A percentile compares a stretch with the other conserved stretches of the same genome.
phyloP scores from a whole-genome alignment of 1,140 invertebrate genomes.

The Calephelis nemesis region DNA sequence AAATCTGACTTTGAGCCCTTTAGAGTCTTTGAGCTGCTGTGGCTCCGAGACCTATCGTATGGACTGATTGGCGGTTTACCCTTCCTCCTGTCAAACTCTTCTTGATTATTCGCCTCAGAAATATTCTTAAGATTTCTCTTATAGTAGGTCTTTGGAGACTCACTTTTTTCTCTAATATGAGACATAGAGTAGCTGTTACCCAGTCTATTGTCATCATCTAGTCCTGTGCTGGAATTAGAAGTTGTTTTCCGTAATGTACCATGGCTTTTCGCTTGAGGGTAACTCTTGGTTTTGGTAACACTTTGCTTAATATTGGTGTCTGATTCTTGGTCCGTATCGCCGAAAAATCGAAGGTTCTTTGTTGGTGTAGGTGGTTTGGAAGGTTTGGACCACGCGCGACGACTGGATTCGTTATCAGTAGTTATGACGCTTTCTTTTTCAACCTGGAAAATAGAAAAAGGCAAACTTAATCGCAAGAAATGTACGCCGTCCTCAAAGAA shows the following conservation, averaged over 20 bases:
- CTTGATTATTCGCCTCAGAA: conserved; percentile 68
- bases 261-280: conserved; percentile 43
- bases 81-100: conserved; percentile 73
- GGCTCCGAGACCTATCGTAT: conserved; percentile 69
- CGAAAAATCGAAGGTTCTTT: conserved; percentile 89
- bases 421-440: conserved; percentile 69
- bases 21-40: conserved; percentile 72
- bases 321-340: conserved; percentile 88
- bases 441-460: conserved; percentile 39
- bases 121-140: conserved; percentile 80
- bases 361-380: conserved; percentile 66
- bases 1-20: conserved; percentile 57
- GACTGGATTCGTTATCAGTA: conserved; percentile 72
- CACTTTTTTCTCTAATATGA: conserved; percentile 58
- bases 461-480: too few relatives aligned
- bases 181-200: conserved; percentile 70
- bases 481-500: too few relatives aligned
- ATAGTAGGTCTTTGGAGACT: conserved; percentile 58
- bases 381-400: conserved; percentile 65
- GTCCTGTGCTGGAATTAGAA: conserved; percentile 69
- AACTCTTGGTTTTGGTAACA: conserved; percentile 50
- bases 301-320: conserved; percentile 75
- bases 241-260: conserved; percentile 57
- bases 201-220: conserved; percentile 65
- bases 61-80: conserved; percentile 73